Conservation (phyloP, 2,888 invertebrate genomes). For the Oxyscelio sp. region DNA sequence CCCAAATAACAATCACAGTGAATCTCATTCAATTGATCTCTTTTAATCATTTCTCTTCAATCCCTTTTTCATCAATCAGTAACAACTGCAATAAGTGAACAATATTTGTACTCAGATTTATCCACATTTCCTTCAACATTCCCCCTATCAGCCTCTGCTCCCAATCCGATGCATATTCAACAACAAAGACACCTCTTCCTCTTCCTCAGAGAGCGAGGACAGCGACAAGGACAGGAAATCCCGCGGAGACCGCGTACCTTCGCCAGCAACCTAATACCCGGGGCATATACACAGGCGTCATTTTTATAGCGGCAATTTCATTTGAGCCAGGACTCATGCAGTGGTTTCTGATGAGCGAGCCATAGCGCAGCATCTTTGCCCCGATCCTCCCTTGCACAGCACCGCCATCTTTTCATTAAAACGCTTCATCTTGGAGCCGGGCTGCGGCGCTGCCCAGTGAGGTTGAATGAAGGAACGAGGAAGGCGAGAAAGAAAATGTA, state of each 20-base stretch:
- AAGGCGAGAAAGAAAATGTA: too few relatives aligned
- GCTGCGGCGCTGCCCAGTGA: too few relatives aligned
- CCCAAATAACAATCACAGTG: too few relatives aligned
- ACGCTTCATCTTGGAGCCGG: constrained; percentile 84
- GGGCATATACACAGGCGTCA: constrained; percentile 86
- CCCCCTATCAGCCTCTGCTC: too few relatives aligned
- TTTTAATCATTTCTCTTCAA: too few relatives aligned
- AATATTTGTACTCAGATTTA: too few relatives aligned
- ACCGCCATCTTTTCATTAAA: constrained; percentile 88
- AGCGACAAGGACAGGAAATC: constrained; percentile 36
- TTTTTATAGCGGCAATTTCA: constrained; percentile 88
- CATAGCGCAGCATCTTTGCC: constrained; percentile 75
- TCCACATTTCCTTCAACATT: too few relatives aligned
- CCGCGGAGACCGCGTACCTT: constrained; percentile 72
- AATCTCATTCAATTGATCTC: too few relatives aligned
- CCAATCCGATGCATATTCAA: too few relatives aligned
- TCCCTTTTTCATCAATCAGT: too few relatives aligned
- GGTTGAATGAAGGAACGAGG: too few relatives aligned
- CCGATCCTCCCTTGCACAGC: constrained; percentile 65
- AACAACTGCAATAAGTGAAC: too few relatives aligned
- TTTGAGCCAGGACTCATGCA: constrained; percentile 87
- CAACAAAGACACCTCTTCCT: not conserved
- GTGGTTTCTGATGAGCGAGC: constrained; percentile 87
- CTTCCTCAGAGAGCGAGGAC: constrained; percentile 22
- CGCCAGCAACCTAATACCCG: constrained; percentile 83